These are phyloP conservation scores for Apamea crenata DNA, from an alignment of 2,888 invertebrate genomes.

Conservation along the genomic window DNA sequence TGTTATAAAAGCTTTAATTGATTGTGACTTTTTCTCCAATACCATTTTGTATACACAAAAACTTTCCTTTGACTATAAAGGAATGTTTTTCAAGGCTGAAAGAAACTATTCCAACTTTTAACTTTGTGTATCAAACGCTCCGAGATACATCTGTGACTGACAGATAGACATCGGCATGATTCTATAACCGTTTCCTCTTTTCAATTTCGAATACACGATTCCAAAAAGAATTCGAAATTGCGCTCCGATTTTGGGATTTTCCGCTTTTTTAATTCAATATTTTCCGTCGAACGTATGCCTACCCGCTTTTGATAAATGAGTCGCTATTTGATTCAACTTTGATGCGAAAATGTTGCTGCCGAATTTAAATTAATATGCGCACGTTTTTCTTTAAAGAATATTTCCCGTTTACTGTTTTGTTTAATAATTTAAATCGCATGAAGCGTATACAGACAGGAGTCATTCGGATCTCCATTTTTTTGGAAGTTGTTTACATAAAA, in stretches of 20 bases:
- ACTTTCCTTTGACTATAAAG: constrained; percentile 8
- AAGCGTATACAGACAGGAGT: neutral
- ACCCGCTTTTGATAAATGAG: constrained; percentile 52
- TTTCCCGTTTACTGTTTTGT: constrained; percentile 14
- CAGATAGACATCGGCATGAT: constrained; percentile 48
- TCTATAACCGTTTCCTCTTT: constrained; percentile 43
- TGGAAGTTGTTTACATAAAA: neutral
- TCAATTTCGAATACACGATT: constrained; percentile 29
- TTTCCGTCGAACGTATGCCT: constrained; percentile 38
- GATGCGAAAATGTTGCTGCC: constrained; percentile 16
- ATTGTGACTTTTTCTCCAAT: constrained; percentile 1
- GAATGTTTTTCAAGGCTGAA: constrained; percentile 9
- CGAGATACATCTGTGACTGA: constrained; percentile 38
- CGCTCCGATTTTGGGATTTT: constrained; percentile 42
- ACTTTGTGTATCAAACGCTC: constrained; percentile 43
- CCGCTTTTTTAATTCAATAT: constrained; percentile 49
- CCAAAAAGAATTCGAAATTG: constrained; percentile 52
- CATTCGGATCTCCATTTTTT: constrained; percentile 1
- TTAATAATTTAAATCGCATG: constrained; percentile 18
- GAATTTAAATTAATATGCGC: constrained; percentile 25
- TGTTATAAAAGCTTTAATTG: constrained; percentile 5
- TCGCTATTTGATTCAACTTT: constrained; percentile 34
- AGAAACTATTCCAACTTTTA: constrained; percentile 32
- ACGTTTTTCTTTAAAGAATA: constrained; percentile 12
- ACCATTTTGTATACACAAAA: neutral